Evolutionary conservation across 2,113 vertebrate genomes (phyloP).

Genomic region (Mus pahari): DNA sequence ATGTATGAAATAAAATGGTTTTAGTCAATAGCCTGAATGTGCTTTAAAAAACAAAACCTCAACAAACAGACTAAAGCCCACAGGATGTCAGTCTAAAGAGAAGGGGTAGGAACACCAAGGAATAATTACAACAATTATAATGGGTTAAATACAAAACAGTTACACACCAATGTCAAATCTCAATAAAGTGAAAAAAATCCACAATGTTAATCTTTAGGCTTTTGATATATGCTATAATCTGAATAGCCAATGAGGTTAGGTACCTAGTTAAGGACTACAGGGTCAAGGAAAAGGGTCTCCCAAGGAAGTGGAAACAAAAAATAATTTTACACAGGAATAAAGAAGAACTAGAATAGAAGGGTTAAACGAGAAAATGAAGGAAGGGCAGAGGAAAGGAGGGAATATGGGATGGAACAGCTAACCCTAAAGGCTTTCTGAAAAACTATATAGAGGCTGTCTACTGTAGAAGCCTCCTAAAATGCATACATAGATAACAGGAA

Average conservation of each 20-base stretch:
- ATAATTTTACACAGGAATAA: not conserved
- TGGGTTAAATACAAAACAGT: not conserved
- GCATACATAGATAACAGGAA: not conserved
- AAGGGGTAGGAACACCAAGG: not conserved
- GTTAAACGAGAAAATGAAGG: not conserved
- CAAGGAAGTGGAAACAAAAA: not conserved
- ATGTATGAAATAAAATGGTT: not conserved
- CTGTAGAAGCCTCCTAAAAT: not conserved
- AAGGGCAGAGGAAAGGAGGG: not conserved
- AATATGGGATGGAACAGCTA: not conserved
- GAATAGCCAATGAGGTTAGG: not conserved
- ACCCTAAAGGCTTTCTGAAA: not conserved
- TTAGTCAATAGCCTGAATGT: not conserved
- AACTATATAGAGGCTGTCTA: not conserved
- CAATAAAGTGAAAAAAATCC: not conserved
- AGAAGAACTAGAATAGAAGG: not conserved
- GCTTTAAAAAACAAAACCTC: not conserved
- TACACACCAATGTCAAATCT: not conserved
- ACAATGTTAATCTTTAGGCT: not conserved
- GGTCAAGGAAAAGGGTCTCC: not conserved
- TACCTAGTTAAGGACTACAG: not conserved
- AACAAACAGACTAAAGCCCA: not conserved
- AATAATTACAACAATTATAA: not conserved
- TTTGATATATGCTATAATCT: not conserved
- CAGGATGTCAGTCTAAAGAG: not conserved